Evolutionary conservation across 2,888 invertebrate species (phyloP), one percentile per base, ranked within the genome.

Genomic region (Agrochola circellaris): DNA sequence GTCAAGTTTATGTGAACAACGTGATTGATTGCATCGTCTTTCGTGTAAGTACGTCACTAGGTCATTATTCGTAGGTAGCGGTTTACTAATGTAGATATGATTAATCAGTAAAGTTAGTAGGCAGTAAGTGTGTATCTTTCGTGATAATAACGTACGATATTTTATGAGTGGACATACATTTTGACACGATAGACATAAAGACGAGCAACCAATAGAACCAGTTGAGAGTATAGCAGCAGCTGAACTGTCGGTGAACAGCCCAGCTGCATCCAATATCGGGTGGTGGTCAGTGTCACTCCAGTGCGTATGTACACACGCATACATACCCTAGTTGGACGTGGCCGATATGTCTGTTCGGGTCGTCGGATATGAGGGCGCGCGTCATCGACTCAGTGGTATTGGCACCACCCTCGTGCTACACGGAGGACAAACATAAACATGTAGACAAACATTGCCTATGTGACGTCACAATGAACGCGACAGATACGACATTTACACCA

Each of bases 291-390:
- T 92, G 91, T 92, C 92, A 92, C 87, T 92, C 93, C 91, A 91
- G 95, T 94, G 94, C 91, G 95, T 94, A 94, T 95, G 94, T 95
- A 94, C 94, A 94, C 93, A 93, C 93, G 92, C 92, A 97, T 98
- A 99, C 98, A 97, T 99, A 99, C 99, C 99, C 99, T 97, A 99
- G 98, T 97, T 99, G 99, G 96, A 99, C 98, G 97, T 98, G 98
- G 97, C 98, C 99, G 97, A 98, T 97, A 97, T 98, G 98, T 97
- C 98, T 98, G 97, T 98, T 98, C 97, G 98, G 98, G 97, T 99
- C 99, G 97, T 99, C 99, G 97, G 98, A 98, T 97, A 99, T 99
- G 97, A 99, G 98, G 97, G 99, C 98, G 96, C 99, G 98, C 97
- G 99, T 99, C 98, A 99, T 98, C 97, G 99, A 99, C 97, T 99